Conservation (phyloP, 1,140 invertebrate species). For the Sipha flava region DNA sequence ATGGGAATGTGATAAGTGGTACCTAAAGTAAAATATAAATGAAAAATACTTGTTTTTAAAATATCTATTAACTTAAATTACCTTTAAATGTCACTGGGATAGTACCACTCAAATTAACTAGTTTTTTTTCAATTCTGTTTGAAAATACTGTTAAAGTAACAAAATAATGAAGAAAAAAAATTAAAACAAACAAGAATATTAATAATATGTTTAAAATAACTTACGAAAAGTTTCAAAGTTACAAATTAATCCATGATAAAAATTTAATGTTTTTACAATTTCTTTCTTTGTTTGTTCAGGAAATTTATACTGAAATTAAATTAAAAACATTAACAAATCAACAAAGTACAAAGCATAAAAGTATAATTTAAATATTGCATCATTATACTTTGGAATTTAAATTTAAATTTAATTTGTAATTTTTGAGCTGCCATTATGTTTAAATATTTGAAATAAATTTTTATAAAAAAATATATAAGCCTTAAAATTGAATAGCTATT, state of each 20-base stretch:
- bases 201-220: conserved; percentile 35
- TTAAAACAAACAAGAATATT: no score
- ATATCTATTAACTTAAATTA: conserved; percentile 40
- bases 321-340: background rate
- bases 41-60: background rate
- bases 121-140: conserved; percentile 72
- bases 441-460: no score
- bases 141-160: conserved; percentile 68
- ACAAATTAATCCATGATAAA: conserved; percentile 63
- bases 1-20: conserved; percentile 92
- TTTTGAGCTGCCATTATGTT: no score
- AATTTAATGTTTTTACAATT: conserved; percentile 57
- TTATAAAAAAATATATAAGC: no score
- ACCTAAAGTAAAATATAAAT: conserved; percentile 46
- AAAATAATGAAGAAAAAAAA: no score
- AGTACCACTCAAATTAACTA: conserved; percentile 80
- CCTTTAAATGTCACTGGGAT: conserved; percentile 89
- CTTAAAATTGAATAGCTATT: no score
- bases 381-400: no score
- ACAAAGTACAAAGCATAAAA: no score
- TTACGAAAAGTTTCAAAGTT: conserved; percentile 58
- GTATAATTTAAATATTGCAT: no score
- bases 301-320: conserved; percentile 57
- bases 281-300: conserved; percentile 65
- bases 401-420: no score